A percentile compares a stretch with the other conserved stretches of the same genome.
Evolutionary conservation across 92 coral and sea anemone species (phyloP).

Genomic region (Phenganax subtilis): DNA sequence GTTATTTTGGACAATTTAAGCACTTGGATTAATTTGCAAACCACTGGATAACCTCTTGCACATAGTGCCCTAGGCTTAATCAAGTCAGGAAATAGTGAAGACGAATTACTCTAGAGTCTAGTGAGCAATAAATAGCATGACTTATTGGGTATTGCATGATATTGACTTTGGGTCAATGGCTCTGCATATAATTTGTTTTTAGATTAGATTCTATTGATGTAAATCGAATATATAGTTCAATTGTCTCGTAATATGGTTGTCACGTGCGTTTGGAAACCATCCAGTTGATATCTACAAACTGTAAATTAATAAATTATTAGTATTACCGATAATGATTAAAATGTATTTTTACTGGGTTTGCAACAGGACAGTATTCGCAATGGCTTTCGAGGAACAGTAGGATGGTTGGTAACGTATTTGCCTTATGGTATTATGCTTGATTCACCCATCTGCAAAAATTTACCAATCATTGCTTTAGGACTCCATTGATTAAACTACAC

Average conservation of each 20-base stretch:
- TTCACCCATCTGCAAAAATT: background rate
- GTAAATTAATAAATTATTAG: background rate
- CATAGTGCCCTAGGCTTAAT: too few relatives aligned
- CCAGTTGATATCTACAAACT: too few relatives aligned
- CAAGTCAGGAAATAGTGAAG: too few relatives aligned
- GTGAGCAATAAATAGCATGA: too few relatives aligned
- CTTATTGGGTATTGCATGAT: too few relatives aligned
- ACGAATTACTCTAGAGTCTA: too few relatives aligned
- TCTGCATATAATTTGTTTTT: too few relatives aligned
- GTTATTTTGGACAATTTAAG: background rate
- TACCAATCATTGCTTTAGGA: conserved; percentile 45
- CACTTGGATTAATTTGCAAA: background rate
- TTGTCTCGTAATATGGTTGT: too few relatives aligned
- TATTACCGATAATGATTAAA: background rate
- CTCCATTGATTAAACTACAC: conserved; percentile 80
- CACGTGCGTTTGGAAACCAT: too few relatives aligned
- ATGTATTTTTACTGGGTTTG: background rate
- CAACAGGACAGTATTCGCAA: conserved; percentile 35
- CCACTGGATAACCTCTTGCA: background rate
- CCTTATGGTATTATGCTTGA: background rate
- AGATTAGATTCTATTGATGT: too few relatives aligned
- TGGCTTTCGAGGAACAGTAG: conserved; percentile 88
- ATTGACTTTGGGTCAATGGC: too few relatives aligned
- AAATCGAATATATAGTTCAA: too few relatives aligned
- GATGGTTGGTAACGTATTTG: conserved; percentile 53